These are phyloP conservation scores for Polydrusus cervinus DNA, from an alignment of 2,888 invertebrate genomes.

Conservation along the genomic window DNA sequence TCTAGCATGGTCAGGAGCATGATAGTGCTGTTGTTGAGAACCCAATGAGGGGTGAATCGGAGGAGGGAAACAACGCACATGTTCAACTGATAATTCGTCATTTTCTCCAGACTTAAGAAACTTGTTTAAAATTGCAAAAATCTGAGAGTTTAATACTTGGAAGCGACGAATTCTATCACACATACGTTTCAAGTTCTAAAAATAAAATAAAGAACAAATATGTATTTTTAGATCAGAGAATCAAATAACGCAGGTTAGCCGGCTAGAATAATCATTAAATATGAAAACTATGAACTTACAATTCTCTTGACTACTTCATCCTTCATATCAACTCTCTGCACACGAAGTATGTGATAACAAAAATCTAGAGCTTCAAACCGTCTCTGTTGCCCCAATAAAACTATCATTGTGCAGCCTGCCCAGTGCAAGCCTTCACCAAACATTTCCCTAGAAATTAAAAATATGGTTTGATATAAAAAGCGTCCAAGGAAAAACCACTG, in stretches of 20 bases:
- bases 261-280: no score
- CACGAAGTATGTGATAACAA: conserved; percentile 97
- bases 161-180: conserved; percentile 97
- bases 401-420: conserved; percentile 98
- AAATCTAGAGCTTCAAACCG: conserved; percentile 98
- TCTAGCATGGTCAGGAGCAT: conserved; percentile 76
- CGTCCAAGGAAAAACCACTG: not conserved
- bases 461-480: not conserved
- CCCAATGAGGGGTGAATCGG: conserved; percentile 87
- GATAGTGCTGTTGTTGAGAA: conserved; percentile 72
- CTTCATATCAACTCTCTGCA: conserved; percentile 96
- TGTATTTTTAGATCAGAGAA: no score
- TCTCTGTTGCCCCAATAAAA: conserved; percentile 94
- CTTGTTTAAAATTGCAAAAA: conserved; percentile 95
- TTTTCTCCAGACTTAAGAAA: conserved; percentile 91
- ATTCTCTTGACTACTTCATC: conserved; percentile 96
- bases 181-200: conserved; percentile 94
- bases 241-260: no score
- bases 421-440: conserved; percentile 99
- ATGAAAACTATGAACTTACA: conserved; percentile 82
- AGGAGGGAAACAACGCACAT: conserved; percentile 97
- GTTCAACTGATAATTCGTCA: conserved; percentile 92
- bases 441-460: conserved; percentile 80
- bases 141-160: conserved; percentile 98
- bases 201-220: conserved; percentile 58